Conservation (phyloP, 2,797 vertebrate genomes). For the Pipistrellus nathusii region DNA sequence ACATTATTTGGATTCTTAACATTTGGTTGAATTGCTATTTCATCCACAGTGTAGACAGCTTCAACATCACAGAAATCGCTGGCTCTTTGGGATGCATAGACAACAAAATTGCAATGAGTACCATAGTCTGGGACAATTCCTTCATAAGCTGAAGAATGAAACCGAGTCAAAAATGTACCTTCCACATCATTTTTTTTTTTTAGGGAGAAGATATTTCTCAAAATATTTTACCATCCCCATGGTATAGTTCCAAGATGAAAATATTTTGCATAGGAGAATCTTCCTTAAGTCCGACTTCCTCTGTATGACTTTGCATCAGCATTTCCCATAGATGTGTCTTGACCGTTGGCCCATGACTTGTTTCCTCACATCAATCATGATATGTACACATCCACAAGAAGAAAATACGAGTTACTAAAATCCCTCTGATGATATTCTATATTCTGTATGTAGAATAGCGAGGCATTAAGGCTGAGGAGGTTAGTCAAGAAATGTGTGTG, state of each 20-base stretch:
- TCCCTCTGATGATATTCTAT: neutral
- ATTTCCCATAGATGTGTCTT: constrained; percentile 91
- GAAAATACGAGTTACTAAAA: constrained; percentile 69
- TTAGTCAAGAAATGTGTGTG: neutral
- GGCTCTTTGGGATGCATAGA: neutral
- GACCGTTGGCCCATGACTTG: constrained; percentile 89
- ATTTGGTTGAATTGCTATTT: neutral
- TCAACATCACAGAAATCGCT: neutral
- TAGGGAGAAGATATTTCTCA: constrained; percentile 88
- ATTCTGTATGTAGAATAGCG: neutral
- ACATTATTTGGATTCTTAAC: neutral
- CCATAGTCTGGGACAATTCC: neutral
- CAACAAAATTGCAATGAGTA: neutral
- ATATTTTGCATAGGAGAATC: constrained; percentile 92
- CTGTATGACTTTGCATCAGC: constrained; percentile 89
- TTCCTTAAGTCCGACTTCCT: constrained; percentile 90
- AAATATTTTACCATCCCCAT: constrained; percentile 88
- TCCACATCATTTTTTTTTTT: constrained; percentile 76
- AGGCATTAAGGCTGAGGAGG: neutral
- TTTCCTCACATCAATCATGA: constrained; percentile 87
- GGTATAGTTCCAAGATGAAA: constrained; percentile 93
- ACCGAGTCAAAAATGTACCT: neutral
- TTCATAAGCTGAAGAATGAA: neutral
- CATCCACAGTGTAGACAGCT: neutral
- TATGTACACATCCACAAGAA: constrained; percentile 81